A percentile compares a stretch with the other conserved stretches of the same genome.
phyloP scores from a whole-genome alignment of 2,797 vertebrate species.

The Phalanger gymnotis region DNA sequence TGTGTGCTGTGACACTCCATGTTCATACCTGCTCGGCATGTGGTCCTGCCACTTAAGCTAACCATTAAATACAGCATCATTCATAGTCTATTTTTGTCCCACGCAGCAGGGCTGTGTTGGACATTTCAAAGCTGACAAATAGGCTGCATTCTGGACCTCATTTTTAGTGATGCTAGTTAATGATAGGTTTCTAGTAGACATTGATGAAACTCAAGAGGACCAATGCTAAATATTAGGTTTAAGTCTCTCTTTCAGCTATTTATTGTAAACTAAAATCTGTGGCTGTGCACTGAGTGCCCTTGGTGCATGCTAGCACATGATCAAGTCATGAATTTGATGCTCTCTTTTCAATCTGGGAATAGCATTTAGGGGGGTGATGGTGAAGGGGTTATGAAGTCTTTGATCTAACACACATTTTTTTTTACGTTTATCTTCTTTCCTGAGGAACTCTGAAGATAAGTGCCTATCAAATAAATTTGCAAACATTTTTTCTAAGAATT shows the following conservation, averaged over 20 bases:
- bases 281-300: conserved; percentile 41
- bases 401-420: conserved; percentile 73
- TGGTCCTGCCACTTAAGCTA: background rate
- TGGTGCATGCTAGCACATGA: conserved; percentile 59
- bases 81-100: background rate
- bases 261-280: background rate
- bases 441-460: conserved; percentile 72
- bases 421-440: conserved; percentile 59
- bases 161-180: conserved; percentile 13
- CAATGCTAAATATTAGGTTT: conserved; percentile 50
- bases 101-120: background rate
- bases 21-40: background rate
- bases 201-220: conserved; percentile 54
- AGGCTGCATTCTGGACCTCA: conserved; percentile 35
- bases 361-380: conserved; percentile 64
- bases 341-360: conserved; percentile 68
- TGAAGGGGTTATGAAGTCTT: conserved; percentile 67
- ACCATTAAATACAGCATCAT: background rate
- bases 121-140: background rate
- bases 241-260: conserved; percentile 41
- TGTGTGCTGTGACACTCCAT: background rate
- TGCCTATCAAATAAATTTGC: conserved; percentile 66
- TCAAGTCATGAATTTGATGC: conserved; percentile 71
- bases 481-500: conserved; percentile 62
- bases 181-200: conserved; percentile 36